Base-by-base conservation (phyloP, 2,113 vertebrate species). In the Poeciliopsis prolifica region DNA sequence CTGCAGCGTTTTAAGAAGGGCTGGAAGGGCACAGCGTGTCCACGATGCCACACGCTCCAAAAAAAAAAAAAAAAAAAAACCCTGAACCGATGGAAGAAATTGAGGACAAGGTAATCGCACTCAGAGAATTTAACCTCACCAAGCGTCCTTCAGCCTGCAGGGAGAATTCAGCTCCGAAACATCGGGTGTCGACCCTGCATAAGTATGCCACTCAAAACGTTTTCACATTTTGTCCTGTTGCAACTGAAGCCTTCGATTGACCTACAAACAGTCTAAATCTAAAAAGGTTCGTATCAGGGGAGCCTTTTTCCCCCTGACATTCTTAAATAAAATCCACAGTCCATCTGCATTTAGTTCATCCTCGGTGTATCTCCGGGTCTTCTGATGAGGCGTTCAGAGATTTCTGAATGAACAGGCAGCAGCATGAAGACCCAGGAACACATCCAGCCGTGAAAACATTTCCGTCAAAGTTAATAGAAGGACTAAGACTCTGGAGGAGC, bases 1-100 rank as follows among this genome's bases (percentile, higher is more conserved):
- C 87, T 90, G 90, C 90, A 90, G 87, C 86, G 87, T 86, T 91
- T 91, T 85, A 72, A 68, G 10, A 86, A 80, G 75, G 22, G 78
- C 78, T 81, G 42, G 65, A 76, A 83, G 69, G 63, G 17, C 77
- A 68, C 75, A 79, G 77, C 64, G 31, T 37, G 31, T 58, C 60
- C 76, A 74, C 75, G 72, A 63, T 62, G 30, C 66, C 54, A 30
- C 64, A 72, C 51, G 24, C 79, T 68, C 33, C 62, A 54, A 82
- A 77, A 37, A 35, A 35, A 35, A 9, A 9, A 35, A 35, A 7
- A 1, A 35, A 10, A 35, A 35, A 35, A 1, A 54, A 24, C 51
- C 51, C 51, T 22, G 48, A 73, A 54, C 75, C n/a, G 51, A 35
- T 6, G 33, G n/a, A 76, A 74, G 44, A 61, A n/a, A 79, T 28